Evolutionary conservation across 2,888 invertebrate genomes (phyloP).

Genomic region (Tachina fera): DNA sequence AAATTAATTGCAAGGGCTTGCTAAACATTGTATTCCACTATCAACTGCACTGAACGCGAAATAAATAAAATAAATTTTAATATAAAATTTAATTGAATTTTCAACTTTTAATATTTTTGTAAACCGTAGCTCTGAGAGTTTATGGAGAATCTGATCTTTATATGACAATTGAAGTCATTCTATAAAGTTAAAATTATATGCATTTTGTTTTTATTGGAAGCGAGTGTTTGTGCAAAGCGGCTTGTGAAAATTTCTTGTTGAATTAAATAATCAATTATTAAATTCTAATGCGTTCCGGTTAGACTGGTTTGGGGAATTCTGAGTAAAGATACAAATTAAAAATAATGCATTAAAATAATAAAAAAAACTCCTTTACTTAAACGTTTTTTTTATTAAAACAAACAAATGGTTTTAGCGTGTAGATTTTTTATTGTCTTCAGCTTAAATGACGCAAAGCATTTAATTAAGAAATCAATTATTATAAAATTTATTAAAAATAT

Average conservation of each 20-base stretch:
- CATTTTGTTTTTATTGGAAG: too few relatives aligned
- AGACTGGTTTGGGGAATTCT: conserved; percentile 48
- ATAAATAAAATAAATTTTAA: too few relatives aligned
- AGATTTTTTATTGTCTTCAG: not conserved
- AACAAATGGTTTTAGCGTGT: not conserved
- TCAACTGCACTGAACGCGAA: too few relatives aligned
- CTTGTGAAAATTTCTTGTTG: not conserved
- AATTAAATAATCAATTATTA: conserved; percentile 1
- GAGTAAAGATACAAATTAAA: not conserved
- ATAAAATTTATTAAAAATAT: not conserved
- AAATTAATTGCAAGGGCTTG: too few relatives aligned
- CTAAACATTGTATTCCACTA: too few relatives aligned
- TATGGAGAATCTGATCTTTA: too few relatives aligned
- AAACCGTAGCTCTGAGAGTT: too few relatives aligned
- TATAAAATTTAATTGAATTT: too few relatives aligned
- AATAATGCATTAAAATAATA: conserved; percentile 8
- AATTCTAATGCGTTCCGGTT: conserved; percentile 45
- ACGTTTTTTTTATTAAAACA: not conserved
- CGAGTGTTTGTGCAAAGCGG: not conserved
- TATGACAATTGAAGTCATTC: too few relatives aligned
- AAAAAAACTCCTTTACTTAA: conserved; percentile 2
- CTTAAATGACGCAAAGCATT: not conserved
- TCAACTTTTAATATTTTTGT: too few relatives aligned
- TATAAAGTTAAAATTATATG: too few relatives aligned
- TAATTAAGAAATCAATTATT: not conserved